Base-by-base conservation (phyloP, 1,140 invertebrate species). In the Cyclargus thomasi region DNA sequence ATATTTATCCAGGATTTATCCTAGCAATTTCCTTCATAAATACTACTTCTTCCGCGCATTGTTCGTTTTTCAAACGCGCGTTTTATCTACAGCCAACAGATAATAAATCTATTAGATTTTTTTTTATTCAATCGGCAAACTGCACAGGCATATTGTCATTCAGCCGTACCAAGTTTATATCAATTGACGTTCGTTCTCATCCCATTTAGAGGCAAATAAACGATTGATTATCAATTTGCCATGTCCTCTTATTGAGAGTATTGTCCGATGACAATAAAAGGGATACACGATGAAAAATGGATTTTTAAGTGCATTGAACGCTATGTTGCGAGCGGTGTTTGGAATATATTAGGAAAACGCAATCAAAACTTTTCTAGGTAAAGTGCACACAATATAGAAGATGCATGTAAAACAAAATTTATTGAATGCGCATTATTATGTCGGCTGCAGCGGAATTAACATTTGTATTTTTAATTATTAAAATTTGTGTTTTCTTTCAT, bases 121-220 rank as follows among this genome's bases (percentile, higher is more conserved):
- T 17, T 20, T 11, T 59, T 16, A 73, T 70, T 67, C 68, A 66
- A 68, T 55, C 23, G 22, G 57, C 29, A 68, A 57, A 29, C 29
- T 29, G 29, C 29, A 29, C 29, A 68, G 16, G 55, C 55, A 59
- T 63, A 70, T 67, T 35, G 57, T 35, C 39, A 64, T 57, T 71
- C 64, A 63, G 20, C 70, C 59, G 66, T 69, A 62, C 67, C 66
- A 75, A 75, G 72, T 73, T 74, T 70, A 70, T 70, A 70, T 73
- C 71, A 73, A 73, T 73, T 74, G 75, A 23, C 73, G 67, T 74
- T 72, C 69, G 67, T 78, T 83, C 77, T 81, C 72, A 74, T 74
- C 55, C 69, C 69, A 76, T 82, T 79, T 78, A 77, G 72, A 81
- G 81, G 75, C 75, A 74, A 81, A 74, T 74, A 82, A 68, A 71